Evolutionary conservation across 2,113 vertebrate genomes (phyloP).

Genomic region (Alethe diademata): DNA sequence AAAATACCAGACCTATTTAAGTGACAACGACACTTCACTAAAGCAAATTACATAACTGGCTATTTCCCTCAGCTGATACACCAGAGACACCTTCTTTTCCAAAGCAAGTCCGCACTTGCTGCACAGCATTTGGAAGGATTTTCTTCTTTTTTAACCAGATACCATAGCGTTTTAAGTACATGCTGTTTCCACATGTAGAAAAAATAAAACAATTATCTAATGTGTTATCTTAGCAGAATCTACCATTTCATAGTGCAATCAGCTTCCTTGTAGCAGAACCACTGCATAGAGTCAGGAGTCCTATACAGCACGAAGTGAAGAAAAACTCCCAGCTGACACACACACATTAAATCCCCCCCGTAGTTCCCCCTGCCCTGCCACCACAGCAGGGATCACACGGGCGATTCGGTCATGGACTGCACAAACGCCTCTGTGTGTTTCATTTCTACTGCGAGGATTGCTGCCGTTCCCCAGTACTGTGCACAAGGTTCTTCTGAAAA

Average conservation of each 20-base stretch:
- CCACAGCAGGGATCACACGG: rapidly evolving
- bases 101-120: not conserved
- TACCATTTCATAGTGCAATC: not conserved
- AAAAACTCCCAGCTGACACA: not conserved
- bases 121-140: not conserved
- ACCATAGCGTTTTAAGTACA: not conserved
- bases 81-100: not conserved
- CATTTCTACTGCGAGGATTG: not conserved
- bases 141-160: not conserved
- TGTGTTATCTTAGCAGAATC: not conserved
- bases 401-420: rapidly evolving
- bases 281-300: not conserved
- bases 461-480: rapidly evolving
- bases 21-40: conserved; percentile 13
- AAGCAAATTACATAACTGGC: not conserved
- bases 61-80: not conserved
- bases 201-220: not conserved
- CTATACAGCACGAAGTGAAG: not conserved
- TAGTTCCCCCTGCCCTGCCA: not conserved
- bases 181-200: not conserved
- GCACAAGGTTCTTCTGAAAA: not conserved
- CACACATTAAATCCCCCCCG: not conserved
- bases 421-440: not conserved
- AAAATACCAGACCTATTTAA: conserved; percentile 64
- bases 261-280: not conserved